A percentile compares a stretch with the other conserved stretches of the same genome.
phyloP scores from a whole-genome alignment of 37 sponge, comb jelly and placozoan genomes.

The Agelas oroides region DNA sequence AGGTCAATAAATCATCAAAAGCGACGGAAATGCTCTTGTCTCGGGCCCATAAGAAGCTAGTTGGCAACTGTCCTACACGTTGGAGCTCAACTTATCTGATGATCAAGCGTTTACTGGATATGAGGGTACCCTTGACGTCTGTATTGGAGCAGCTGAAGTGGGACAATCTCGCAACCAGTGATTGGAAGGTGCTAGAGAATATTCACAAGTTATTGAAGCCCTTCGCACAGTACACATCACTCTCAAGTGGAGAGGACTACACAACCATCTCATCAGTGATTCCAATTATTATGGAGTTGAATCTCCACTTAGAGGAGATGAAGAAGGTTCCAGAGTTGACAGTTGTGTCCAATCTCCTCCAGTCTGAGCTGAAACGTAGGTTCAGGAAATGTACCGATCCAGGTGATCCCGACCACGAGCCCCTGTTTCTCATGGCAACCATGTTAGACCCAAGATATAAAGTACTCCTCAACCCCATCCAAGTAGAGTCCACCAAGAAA shows the following conservation, averaged over 20 bases:
- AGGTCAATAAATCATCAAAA: conserved; percentile 40
- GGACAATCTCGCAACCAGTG: not conserved
- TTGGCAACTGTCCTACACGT: conserved; percentile 21
- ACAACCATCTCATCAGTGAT: no score
- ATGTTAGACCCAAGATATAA: not conserved
- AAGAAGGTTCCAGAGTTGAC: no score
- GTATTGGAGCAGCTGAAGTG: conserved; percentile 35
- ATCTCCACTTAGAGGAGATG: no score
- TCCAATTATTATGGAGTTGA: no score
- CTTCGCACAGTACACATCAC: no score
- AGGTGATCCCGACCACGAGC: not conserved
- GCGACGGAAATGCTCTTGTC: conserved; percentile 24
- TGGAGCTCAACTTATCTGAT: conserved; percentile 47
- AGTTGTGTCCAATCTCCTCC: no score
- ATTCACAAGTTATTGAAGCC: no score
- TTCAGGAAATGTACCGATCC: not conserved
- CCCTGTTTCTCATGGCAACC: not conserved
- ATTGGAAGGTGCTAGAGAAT: no score
- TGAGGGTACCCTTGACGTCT: not conserved
- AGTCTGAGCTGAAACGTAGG: no score
- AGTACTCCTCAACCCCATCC: not conserved
- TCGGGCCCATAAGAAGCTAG: conserved; percentile 19
- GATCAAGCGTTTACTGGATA: conserved; percentile 1
- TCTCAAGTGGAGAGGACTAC: no score
- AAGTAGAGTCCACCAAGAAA: not conserved